Conservation (phyloP, 2,888 invertebrate species). For the Fragum fragum region DNA sequence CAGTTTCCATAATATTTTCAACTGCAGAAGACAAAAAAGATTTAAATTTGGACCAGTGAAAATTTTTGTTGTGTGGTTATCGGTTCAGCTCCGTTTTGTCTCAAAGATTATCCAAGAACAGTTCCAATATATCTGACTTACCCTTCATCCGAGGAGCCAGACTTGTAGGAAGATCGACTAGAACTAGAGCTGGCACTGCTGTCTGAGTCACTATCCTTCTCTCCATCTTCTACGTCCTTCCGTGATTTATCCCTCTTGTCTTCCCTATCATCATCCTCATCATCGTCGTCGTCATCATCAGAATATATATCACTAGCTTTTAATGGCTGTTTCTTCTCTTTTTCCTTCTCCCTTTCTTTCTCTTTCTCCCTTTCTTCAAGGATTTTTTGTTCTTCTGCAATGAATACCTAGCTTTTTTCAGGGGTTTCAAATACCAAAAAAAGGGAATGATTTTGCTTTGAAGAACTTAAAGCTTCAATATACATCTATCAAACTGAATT, state of each 20-base stretch:
- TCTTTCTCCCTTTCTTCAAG: slow-evolving; percentile 22
- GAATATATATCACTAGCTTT: slow-evolving; percentile 99
- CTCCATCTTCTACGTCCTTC: slow-evolving; percentile 74
- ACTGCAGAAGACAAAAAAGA: too few species aligned
- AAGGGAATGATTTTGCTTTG: too few species aligned
- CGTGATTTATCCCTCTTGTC: slow-evolving; percentile 71
- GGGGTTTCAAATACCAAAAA: too few species aligned
- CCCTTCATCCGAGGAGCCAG: slow-evolving; percentile 80
- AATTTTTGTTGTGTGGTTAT: too few species aligned
- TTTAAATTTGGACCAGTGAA: too few species aligned
- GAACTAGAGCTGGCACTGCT: slow-evolving; percentile 74
- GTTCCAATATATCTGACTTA: slow-evolving; percentile 56
- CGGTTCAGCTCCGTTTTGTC: too few species aligned
- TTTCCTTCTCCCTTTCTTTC: slow-evolving; percentile 73
- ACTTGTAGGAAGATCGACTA: slow-evolving; percentile 75
- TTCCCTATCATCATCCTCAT: slow-evolving; percentile 73
- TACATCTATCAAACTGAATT: too few species aligned
- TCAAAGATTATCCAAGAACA: too few species aligned
- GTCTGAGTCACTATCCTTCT: slow-evolving; percentile 75
- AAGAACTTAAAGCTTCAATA: too few species aligned
- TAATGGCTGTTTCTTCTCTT: slow-evolving; percentile 91
- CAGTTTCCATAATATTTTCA: too few species aligned
- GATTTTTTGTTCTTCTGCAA: slow-evolving; percentile 17
- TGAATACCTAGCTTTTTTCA: too few species aligned
- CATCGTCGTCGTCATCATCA: slow-evolving; percentile 86